These are phyloP conservation scores for Automeris io DNA, from an alignment of 2,888 invertebrate species.

Conservation along the genomic window DNA sequence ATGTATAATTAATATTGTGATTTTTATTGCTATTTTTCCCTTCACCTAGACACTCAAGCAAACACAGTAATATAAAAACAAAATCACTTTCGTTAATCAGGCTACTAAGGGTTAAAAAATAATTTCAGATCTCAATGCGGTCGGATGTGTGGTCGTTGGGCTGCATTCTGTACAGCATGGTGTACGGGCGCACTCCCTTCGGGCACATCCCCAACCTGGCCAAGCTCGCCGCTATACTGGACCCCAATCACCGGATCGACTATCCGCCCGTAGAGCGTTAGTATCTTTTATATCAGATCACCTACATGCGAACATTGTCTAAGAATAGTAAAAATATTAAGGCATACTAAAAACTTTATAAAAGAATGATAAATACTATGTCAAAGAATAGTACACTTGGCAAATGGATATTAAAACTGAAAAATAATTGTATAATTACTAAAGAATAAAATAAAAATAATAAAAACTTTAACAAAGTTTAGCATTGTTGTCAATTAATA, in stretches of 20 bases:
- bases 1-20: no score
- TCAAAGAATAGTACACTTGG: not conserved
- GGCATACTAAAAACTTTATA: no score
- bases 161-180: slow-evolving; percentile 95
- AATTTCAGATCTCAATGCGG: slow-evolving; percentile 88
- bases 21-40: no score
- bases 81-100: no score
- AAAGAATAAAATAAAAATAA: no score
- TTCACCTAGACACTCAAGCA: no score
- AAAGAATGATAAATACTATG: no score
- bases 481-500: not conserved
- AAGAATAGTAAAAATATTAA: no score
- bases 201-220: slow-evolving; percentile 85
- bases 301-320: no score
- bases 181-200: slow-evolving; percentile 95
- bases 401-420: not conserved
- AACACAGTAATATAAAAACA: no score
- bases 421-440: not conserved
- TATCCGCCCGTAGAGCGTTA: slow-evolving; percentile 79
- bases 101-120: no score
- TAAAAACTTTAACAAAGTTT: no score
- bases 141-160: slow-evolving; percentile 99
- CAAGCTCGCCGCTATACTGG: slow-evolving; percentile 87
- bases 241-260: slow-evolving; percentile 83
- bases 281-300: slow-evolving; percentile 25